A percentile compares a stretch with the other conserved stretches of the same genome.
Evolutionary conservation across 2,113 vertebrate genomes (phyloP).

Genomic region (Glareola pratincola): DNA sequence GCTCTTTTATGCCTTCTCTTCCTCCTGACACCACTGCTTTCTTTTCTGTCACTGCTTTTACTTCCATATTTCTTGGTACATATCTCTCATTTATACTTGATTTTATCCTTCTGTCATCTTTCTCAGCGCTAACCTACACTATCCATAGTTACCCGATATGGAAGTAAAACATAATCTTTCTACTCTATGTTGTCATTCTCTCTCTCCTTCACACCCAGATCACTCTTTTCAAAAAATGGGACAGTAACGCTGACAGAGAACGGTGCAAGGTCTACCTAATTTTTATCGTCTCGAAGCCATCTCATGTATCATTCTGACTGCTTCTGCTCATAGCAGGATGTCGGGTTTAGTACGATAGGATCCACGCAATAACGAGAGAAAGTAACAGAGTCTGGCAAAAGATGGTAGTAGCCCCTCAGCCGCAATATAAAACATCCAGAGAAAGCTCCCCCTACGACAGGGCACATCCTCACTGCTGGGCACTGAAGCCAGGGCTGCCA

Average conservation of each 20-base stretch:
- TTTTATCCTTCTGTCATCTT: constrained; percentile 2
- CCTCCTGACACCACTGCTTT: not conserved
- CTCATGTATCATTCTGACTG: not conserved
- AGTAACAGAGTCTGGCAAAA: not conserved
- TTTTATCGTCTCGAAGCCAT: not conserved
- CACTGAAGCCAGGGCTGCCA: not conserved
- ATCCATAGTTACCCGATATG: not conserved
- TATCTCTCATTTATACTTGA: not conserved
- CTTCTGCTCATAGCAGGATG: not conserved
- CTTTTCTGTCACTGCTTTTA: not conserved
- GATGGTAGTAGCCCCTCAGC: not conserved
- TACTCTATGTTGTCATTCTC: not conserved
- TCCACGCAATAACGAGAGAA: not conserved
- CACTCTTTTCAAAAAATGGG: not conserved
- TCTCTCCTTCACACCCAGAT: not conserved
- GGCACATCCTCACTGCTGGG: too few species aligned
- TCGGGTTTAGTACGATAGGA: not conserved
- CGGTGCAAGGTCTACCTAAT: not conserved
- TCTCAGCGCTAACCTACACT: not conserved
- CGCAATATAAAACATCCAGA: not conserved
- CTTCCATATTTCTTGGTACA: not conserved
- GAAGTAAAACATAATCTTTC: not conserved
- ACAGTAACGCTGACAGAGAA: not conserved
- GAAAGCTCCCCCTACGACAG: not conserved
- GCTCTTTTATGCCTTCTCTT: not conserved